Base-by-base conservation (phyloP, 2,113 vertebrate genomes). In the Apodemus speciosus region DNA sequence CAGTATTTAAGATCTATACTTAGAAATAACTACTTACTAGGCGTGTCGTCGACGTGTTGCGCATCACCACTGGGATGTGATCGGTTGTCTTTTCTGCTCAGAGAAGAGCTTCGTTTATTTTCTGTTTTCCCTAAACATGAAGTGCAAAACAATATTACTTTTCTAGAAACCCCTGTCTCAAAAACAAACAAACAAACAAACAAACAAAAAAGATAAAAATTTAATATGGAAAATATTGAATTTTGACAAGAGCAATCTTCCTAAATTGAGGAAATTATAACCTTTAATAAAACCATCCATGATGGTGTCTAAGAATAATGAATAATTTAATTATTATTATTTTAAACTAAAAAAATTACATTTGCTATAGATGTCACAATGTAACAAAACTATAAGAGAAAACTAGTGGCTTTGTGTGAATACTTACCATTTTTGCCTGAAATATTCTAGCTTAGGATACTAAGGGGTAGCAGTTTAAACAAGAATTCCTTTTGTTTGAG, bases 51-150 rank as follows among this genome's bases (percentile, higher is more conserved):
- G 83, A 97, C 92, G 97, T 98, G 98, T 97, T 99, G 98, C 97
- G 98, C 79, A 83, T 98, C 98, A 93, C 97, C 62, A 97, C 98
- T 96, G 71, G 97, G 96, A 7, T 98, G 98, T 43, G 97, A 95
- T 98, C 98, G 98, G 98, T 95, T 98, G 97, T 97, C 98, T 97
- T 98, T 98, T 98, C 99, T 99, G 97, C 93, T 98, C 95, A 99
- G 98, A 96, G 99, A 99, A 83, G 98, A 98, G 96, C 99, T 99
- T 98, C 99, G 99, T 97, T 98, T 99, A 98, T 98, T 99, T 98
- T 98, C 94, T 93, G 96, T 89, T 97, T 96, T 98, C 97, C 98
- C 99, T 99, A 98, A 92, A 97, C 97, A 98, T 79, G 90, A 99
- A 98, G 79, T 0, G 90, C 88, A 98, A 97, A 96, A 90, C 68